Conservation (phyloP, 2,797 vertebrate genomes). For the Echiichthys vipera region DNA sequence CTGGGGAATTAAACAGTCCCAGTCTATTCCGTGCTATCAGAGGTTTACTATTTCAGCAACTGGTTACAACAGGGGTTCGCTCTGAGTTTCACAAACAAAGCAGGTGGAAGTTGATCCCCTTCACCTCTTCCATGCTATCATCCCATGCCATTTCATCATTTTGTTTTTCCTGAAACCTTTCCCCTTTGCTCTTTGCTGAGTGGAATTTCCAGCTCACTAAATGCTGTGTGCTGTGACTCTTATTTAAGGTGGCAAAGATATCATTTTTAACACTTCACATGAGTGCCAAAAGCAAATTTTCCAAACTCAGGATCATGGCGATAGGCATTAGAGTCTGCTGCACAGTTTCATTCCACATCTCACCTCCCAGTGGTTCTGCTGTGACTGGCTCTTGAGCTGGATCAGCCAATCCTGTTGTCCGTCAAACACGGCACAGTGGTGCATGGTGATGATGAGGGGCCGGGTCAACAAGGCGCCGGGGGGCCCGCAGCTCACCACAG, state of each 20-base stretch:
- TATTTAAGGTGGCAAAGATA: neutral
- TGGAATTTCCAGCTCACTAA: neutral
- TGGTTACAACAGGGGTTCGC: conserved; percentile 40
- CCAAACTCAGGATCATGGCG: neutral
- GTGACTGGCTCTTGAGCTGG: conserved; percentile 93
- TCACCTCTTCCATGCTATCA: conserved; percentile 12
- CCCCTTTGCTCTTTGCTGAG: conserved; percentile 7
- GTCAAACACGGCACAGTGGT: conserved; percentile 94
- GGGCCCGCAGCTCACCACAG: conserved; percentile 96
- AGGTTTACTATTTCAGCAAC: conserved; percentile 57
- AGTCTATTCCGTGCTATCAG: conserved; percentile 32
- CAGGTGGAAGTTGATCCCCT: conserved; percentile 30
- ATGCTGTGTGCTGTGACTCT: neutral
- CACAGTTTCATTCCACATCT: conserved; percentile 64
- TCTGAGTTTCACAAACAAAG: conserved; percentile 45
- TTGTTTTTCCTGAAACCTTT: conserved; percentile 21
- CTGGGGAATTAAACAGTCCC: conserved; percentile 33
- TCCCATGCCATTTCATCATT: conserved; percentile 17
- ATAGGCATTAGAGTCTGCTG: conserved; percentile 4
- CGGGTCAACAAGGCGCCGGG: conserved; percentile 93
- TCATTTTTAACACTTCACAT: neutral
- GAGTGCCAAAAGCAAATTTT: conserved; percentile 26
- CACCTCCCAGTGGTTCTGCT: conserved; percentile 96
- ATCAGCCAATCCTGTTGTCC: conserved; percentile 96
- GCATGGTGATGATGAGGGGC: conserved; percentile 94